Percentiles rank a stretch among this genome's conserved stretches.
Evolutionary conservation across 2,797 vertebrate species (phyloP).

Genomic region (Coluber constrictor): DNA sequence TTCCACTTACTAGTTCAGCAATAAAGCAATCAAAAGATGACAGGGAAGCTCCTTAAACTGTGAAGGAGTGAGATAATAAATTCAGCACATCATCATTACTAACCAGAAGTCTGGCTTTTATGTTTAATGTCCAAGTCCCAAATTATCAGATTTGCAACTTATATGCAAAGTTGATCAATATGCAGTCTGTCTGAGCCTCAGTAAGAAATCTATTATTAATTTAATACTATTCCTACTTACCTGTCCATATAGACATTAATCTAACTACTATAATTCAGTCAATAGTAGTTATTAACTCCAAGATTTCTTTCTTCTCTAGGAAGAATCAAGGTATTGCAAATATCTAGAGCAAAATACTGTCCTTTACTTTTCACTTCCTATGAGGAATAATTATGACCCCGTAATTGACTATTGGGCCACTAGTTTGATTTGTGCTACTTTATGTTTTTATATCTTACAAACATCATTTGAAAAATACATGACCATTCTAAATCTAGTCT

Average conservation of each 20-base stretch:
- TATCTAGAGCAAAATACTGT: background rate
- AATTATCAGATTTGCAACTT: background rate
- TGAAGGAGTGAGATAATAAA: background rate
- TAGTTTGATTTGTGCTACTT: background rate
- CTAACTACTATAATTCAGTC: constrained; percentile 43
- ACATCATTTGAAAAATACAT: background rate
- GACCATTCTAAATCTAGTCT: background rate
- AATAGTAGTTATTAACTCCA: constrained; percentile 37
- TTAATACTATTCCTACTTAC: constrained; percentile 61
- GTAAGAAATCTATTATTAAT: constrained; percentile 64
- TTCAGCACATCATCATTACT: background rate
- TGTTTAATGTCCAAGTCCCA: constrained; percentile 38
- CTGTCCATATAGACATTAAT: constrained; percentile 51
- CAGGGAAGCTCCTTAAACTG: background rate
- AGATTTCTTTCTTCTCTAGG: constrained; percentile 26
- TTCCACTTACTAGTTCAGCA: background rate
- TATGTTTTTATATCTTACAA: background rate
- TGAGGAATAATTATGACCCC: too few relatives aligned
- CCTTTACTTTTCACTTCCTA: too few relatives aligned
- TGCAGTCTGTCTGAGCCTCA: constrained; percentile 55
- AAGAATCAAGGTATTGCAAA: constrained; percentile 24
- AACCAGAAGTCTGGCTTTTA: constrained; percentile 37
- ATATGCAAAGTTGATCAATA: constrained; percentile 58
- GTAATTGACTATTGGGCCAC: background rate
- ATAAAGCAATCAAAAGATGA: background rate